Percentiles rank a stretch among this genome's conserved stretches.
Conservation (phyloP, 2,797 vertebrate genomes). For the Myotis pilosus region DNA sequence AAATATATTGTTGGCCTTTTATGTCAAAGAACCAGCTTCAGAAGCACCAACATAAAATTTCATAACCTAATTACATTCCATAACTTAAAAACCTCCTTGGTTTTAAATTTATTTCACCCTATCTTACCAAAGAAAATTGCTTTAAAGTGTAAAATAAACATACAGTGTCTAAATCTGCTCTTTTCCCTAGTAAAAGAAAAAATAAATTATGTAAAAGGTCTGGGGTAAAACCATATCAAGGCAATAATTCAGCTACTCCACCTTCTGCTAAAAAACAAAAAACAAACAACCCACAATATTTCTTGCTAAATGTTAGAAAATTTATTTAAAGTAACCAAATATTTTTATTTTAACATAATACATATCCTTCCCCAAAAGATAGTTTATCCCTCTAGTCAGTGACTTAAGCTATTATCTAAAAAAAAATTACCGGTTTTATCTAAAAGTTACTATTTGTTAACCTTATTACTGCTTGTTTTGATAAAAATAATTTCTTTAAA, state of each 20-base stretch:
- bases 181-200: constrained; percentile 38
- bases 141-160: constrained; percentile 45
- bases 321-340: constrained; percentile 14
- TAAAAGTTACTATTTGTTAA: constrained; percentile 44
- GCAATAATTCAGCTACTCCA: neutral
- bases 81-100: neutral
- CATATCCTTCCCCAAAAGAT: neutral
- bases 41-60: constrained; percentile 25
- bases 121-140: constrained; percentile 31
- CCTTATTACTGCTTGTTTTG: constrained; percentile 7
- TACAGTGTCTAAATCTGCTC: constrained; percentile 3
- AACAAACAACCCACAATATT: neutral
- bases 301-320: constrained; percentile 40
- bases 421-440: neutral
- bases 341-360: constrained; percentile 20
- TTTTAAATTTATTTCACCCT: constrained; percentile 26
- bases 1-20: neutral
- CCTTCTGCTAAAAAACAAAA: neutral
- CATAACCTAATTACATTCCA: neutral
- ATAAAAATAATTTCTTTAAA: neutral
- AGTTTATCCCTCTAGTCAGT: neutral
- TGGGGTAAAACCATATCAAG: neutral
- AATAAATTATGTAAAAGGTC: constrained; percentile 9
- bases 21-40: constrained; percentile 24
- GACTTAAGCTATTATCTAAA: constrained; percentile 10